phyloP scores from a whole-genome alignment of 2,797 vertebrate species.

The Echiichthys vipera region DNA sequence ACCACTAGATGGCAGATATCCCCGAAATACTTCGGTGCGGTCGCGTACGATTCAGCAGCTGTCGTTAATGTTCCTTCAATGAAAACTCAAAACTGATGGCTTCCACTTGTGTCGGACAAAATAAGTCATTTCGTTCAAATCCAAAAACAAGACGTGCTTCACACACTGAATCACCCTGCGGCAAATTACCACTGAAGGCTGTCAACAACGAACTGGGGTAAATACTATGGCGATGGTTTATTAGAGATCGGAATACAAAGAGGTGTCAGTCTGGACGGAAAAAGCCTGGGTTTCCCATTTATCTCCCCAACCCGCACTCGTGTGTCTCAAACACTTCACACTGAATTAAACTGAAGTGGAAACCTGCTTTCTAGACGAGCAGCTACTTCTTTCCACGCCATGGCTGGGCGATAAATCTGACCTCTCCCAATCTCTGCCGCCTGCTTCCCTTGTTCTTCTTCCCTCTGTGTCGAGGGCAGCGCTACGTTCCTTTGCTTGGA shows the following conservation, averaged over 20 bases:
- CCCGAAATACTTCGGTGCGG: conserved; percentile 15
- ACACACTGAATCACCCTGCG: conserved; percentile 23
- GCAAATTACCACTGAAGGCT: conserved; percentile 12
- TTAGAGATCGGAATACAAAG: conserved; percentile 36
- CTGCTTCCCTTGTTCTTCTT: conserved; percentile 20
- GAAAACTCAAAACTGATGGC: conserved; percentile 15
- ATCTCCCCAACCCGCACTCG: conserved; percentile 51
- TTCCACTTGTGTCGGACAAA: conserved; percentile 8
- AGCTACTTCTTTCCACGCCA: conserved; percentile 69
- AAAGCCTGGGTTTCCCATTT: conserved; percentile 58
- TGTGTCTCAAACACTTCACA: conserved; percentile 74
- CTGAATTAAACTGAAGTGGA: conserved; percentile 73
- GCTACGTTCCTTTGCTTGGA: neutral
- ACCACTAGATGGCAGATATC: conserved; percentile 74
- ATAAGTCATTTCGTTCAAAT: conserved; percentile 6
- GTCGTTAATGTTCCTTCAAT: conserved; percentile 31
- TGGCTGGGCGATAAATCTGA: conserved; percentile 64
- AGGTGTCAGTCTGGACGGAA: conserved; percentile 53
- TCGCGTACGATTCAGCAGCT: neutral
- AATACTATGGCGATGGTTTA: conserved; percentile 25
- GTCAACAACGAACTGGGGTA: conserved; percentile 13
- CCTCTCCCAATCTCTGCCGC: conserved; percentile 30
- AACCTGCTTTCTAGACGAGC: conserved; percentile 61
- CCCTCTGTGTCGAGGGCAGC: conserved; percentile 15
- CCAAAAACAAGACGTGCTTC: conserved; percentile 9